These are phyloP conservation scores for Merluccius polli DNA, from an alignment of 2,797 vertebrate species.

Conservation along the genomic window DNA sequence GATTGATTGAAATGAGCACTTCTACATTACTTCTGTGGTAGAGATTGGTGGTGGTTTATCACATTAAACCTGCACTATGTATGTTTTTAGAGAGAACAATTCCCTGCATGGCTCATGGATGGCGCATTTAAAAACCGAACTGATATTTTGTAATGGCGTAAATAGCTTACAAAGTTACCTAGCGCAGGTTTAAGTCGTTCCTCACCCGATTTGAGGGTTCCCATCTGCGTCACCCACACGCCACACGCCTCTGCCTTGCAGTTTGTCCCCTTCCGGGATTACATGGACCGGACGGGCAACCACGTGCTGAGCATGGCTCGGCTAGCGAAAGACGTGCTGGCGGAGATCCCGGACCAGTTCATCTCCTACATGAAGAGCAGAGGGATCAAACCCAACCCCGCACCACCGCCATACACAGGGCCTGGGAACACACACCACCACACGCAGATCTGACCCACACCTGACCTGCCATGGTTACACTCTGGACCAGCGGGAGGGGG, in stretches of 20 bases:
- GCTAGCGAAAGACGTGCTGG: conserved; percentile 92
- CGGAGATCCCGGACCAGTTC: conserved; percentile 95
- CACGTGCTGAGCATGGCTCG: conserved; percentile 93
- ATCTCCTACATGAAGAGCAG: conserved; percentile 97
- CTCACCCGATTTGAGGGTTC: background rate
- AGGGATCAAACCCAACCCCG: conserved; percentile 86
- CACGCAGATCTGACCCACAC: conserved; percentile 78
- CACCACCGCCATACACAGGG: conserved; percentile 71
- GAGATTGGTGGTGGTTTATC: background rate
- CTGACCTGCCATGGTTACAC: conserved; percentile 38
- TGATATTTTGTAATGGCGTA: too few relatives aligned
- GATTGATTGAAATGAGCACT: too few relatives aligned
- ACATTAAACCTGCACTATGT: background rate
- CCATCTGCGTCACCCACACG: background rate
- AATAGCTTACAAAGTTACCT: background rate
- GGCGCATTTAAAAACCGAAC: background rate
- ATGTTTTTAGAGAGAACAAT: background rate
- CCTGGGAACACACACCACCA: conserved; percentile 76
- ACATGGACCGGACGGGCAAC: conserved; percentile 87
- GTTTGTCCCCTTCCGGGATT: conserved; percentile 95
- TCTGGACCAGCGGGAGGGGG: conserved; percentile 2
- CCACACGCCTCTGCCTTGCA: conserved; percentile 47
- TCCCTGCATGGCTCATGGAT: background rate
- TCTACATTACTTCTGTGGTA: too few relatives aligned
- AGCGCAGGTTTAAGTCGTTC: background rate